Conservation (phyloP, 2,888 invertebrate genomes). For the Prosapia bicincta region DNA sequence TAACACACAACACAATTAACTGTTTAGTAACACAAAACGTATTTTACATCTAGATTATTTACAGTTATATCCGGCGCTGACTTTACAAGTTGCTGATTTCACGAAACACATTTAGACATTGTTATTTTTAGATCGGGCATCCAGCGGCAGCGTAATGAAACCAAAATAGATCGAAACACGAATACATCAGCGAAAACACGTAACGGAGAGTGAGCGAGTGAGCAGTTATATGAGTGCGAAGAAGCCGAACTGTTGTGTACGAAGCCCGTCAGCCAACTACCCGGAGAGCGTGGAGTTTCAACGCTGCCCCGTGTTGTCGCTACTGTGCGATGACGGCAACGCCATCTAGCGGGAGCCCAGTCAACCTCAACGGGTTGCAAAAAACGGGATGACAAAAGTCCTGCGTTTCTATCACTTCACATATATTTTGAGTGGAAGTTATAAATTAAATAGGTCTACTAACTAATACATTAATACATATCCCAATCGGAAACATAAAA, state of each 20-base stretch:
- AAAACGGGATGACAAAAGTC: too few relatives aligned
- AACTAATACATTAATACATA: too few relatives aligned
- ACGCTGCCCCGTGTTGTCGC: neutral
- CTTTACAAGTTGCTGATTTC: neutral
- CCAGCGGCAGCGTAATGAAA: neutral
- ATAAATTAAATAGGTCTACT: too few relatives aligned
- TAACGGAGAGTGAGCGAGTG: neutral
- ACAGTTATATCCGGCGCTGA: neutral
- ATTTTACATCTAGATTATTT: neutral
- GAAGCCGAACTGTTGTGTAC: neutral
- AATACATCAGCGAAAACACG: neutral
- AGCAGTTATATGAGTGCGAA: neutral
- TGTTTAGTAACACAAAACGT: neutral
- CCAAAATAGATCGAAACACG: neutral
- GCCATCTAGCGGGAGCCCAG: neutral
- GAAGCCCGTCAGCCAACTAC: neutral
- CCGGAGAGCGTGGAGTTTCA: neutral
- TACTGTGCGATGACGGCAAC: neutral
- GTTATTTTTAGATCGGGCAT: neutral
- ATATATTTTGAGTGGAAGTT: too few relatives aligned
- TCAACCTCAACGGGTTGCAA: neutral
- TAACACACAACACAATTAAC: neutral
- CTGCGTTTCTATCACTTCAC: too few relatives aligned
- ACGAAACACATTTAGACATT: neutral
- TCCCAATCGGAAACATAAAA: too few relatives aligned